Conservation (phyloP, 2,113 vertebrate genomes). For the Oreochromis tanganicae region DNA sequence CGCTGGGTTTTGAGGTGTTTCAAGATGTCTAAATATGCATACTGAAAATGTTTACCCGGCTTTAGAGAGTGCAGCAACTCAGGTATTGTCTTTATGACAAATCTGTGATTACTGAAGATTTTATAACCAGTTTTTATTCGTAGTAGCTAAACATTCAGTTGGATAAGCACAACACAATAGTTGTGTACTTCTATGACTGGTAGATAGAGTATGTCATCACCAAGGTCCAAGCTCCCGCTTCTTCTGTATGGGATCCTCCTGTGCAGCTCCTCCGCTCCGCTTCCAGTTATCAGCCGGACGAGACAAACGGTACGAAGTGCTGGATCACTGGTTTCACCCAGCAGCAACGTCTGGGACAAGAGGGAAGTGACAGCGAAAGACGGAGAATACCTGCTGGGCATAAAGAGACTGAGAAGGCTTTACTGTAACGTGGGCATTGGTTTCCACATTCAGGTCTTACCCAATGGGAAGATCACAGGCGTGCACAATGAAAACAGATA, state of each 20-base stretch:
- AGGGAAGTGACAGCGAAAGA: slow-evolving; percentile 75
- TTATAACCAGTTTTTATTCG: neutral
- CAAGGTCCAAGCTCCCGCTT: slow-evolving; percentile 72
- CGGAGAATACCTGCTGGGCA: slow-evolving; percentile 88
- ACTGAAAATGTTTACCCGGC: neutral
- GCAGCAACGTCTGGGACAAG: slow-evolving; percentile 72
- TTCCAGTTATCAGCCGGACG: slow-evolving; percentile 40
- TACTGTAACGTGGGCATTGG: slow-evolving; percentile 97
- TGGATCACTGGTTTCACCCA: slow-evolving; percentile 70
- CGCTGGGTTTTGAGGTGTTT: neutral
- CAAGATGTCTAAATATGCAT: neutral
- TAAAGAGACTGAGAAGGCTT: slow-evolving; percentile 84
- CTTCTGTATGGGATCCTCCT: slow-evolving; percentile 76
- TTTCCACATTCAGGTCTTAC: slow-evolving; percentile 89
- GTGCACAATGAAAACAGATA: slow-evolving; percentile 85
- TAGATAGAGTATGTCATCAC: slow-evolving; percentile 69
- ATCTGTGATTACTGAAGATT: neutral
- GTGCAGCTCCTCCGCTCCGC: slow-evolving; percentile 64
- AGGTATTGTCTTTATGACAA: neutral
- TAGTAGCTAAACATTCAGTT: neutral
- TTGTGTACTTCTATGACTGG: neutral
- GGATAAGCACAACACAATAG: neutral
- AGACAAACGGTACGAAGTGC: slow-evolving; percentile 48
- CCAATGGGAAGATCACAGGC: slow-evolving; percentile 84
- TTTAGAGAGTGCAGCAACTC: neutral